Evolutionary conservation across 2,888 invertebrate species (phyloP), one percentile per base, ranked within the genome.

Genomic region (Drosophila falleni): DNA sequence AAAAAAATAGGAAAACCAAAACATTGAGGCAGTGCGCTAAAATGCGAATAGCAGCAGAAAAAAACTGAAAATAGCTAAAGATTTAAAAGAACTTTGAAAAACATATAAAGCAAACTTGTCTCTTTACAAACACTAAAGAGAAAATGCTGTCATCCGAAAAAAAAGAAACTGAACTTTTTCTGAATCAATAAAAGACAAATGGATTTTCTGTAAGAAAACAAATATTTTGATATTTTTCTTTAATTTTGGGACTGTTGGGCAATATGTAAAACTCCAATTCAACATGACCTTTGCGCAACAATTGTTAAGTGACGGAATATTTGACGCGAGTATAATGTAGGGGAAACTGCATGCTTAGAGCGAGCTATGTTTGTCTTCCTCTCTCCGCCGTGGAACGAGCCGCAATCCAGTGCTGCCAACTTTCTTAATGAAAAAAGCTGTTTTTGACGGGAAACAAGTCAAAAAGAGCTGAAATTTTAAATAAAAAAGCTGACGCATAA

Each of bases 121-220:
- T 84, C 84, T 80, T 80, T 74, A 62, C 71, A 68, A 66, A 65
- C 55, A 69, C 56, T 64, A 65, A 73, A 71, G 67, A 74, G 39
- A 56, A 74, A 81, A 74, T 71, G 69, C 75, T 83, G 83, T 83
- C 80, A 84, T 78, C 79, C 76, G 75, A 81, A 78, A 76, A 59
- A 31, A 44, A 35, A 63, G 63, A 65, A 71, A 89, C 89, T 82
- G 85, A 80, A 85, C 89, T 90, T 91, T 91, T 91, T 91, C 91
- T 91, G 91, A 91, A 90, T 91, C 90, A 91, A 91, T 91, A 91
- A 91, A 91, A 85, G 76, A 84, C 80, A 87, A 89, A 91, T 90
- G 91, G 91, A 91, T 91, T 91, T 91, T 91, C 91, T 91, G 89
- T 91, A 91, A 91, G 91, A 91, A 91, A 91, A 89, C 88, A 90